These are phyloP conservation scores for Halichoerus grypus DNA, from an alignment of 2,113 vertebrate species.

Conservation along the genomic window DNA sequence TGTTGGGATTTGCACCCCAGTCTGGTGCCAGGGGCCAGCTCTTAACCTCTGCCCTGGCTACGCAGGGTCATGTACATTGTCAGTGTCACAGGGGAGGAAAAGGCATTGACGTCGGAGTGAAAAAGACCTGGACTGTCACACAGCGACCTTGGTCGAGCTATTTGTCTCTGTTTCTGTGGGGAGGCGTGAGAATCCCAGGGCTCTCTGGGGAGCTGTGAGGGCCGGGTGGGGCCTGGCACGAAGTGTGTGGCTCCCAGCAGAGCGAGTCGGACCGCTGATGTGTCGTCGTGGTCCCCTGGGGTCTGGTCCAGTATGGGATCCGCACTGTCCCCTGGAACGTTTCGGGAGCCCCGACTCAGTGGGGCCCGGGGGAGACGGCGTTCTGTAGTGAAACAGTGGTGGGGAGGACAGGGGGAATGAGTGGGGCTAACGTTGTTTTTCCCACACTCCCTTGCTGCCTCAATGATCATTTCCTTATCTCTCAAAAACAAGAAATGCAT, in stretches of 20 bases:
- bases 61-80: rapidly evolving
- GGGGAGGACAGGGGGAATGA: neutral
- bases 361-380: neutral
- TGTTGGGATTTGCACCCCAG: neutral
- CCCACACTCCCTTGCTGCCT: neutral
- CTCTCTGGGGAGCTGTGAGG: neutral
- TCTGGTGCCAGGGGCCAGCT: neutral
- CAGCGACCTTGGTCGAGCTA: neutral
- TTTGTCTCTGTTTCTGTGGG: neutral
- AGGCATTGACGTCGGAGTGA: rapidly evolving
- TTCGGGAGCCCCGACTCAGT: neutral
- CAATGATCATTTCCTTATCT: constrained; percentile 70
- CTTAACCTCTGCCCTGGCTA: neutral
- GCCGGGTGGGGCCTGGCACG: neutral
- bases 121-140: neutral
- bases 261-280: rapidly evolving
- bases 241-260: neutral
- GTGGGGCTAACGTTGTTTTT: neutral
- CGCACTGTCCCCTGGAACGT: rapidly evolving
- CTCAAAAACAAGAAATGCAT: constrained; percentile 56
- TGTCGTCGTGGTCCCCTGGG: rapidly evolving
- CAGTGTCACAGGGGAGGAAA: neutral
- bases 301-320: neutral
- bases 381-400: neutral
- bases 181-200: rapidly evolving